Evolutionary conservation across 2,888 invertebrate species (phyloP).

Genomic region (Furcula furcula): DNA sequence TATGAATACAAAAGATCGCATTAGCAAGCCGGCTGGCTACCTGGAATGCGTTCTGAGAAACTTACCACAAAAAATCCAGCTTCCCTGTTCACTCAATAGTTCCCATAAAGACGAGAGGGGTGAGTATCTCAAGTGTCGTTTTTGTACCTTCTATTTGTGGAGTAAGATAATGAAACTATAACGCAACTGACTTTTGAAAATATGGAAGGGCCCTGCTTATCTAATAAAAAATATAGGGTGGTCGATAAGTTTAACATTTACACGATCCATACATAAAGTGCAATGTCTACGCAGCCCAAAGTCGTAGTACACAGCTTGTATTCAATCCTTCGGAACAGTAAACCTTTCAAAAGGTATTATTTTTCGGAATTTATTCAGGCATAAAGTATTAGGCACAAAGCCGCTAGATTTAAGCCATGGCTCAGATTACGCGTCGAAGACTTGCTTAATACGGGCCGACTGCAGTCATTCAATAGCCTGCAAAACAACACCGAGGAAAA

Average conservation of each 20-base stretch:
- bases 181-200: conserved; percentile 41
- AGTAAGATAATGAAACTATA: conserved; percentile 66
- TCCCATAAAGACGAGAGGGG: conserved; percentile 75
- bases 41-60: conserved; percentile 67
- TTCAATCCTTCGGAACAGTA: conserved; percentile 21
- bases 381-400: conserved; percentile 63
- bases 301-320: conserved; percentile 16
- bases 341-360: conserved; percentile 42
- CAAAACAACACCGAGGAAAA: conserved; percentile 71
- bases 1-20: conserved; percentile 52
- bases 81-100: conserved; percentile 61
- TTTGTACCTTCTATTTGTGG: conserved; percentile 70
- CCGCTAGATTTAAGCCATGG: conserved; percentile 67
- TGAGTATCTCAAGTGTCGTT: conserved; percentile 72
- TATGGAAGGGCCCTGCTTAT: neutral
- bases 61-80: conserved; percentile 53
- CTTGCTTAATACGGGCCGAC: conserved; percentile 71
- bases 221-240: too few relatives aligned
- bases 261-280: conserved; percentile 6
- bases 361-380: conserved; percentile 62
- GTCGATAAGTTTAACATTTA: too few relatives aligned
- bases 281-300: too few relatives aligned
- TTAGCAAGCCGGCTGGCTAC: conserved; percentile 56
- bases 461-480: conserved; percentile 75
- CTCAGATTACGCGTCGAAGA: conserved; percentile 67